Conservation (phyloP, 2,113 vertebrate genomes). For the Prunella himalayana region DNA sequence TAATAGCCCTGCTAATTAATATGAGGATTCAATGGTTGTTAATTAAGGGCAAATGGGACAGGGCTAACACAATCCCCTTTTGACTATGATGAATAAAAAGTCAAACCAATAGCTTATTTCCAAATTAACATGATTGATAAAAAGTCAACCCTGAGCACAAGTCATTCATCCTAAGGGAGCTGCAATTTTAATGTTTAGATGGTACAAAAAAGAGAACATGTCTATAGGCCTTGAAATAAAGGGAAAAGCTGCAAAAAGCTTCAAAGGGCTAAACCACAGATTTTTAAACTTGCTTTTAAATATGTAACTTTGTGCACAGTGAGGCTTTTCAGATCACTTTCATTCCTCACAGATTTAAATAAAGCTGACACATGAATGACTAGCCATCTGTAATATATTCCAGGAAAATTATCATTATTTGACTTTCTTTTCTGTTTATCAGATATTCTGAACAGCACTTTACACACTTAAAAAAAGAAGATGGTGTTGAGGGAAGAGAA, state of each 20-base stretch:
- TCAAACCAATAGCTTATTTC: conserved; percentile 84
- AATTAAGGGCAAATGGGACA: conserved; percentile 94
- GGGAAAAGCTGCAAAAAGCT: background rate
- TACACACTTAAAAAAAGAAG: background rate
- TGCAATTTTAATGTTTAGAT: conserved; percentile 46
- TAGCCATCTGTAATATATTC: background rate
- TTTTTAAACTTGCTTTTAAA: conserved; percentile 31
- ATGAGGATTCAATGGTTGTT: conserved; percentile 85
- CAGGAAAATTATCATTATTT: background rate
- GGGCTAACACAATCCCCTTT: conserved; percentile 80
- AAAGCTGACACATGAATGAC: background rate
- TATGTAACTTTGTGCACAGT: background rate
- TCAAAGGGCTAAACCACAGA: background rate
- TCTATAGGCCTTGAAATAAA: conserved; percentile 43
- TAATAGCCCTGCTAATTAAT: conserved; percentile 92
- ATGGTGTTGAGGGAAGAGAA: background rate
- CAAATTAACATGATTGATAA: conserved; percentile 80
- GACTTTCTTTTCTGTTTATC: background rate
- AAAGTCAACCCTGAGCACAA: conserved; percentile 66
- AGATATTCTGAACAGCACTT: background rate
- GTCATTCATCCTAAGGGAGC: conserved; percentile 41
- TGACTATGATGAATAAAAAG: conserved; percentile 83
- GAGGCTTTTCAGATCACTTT: conserved; percentile 6
- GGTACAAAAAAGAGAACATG: background rate
- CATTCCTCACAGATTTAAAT: background rate